Conservation (phyloP, 2,113 vertebrate species). For the Acrocephalus arundinaceus region DNA sequence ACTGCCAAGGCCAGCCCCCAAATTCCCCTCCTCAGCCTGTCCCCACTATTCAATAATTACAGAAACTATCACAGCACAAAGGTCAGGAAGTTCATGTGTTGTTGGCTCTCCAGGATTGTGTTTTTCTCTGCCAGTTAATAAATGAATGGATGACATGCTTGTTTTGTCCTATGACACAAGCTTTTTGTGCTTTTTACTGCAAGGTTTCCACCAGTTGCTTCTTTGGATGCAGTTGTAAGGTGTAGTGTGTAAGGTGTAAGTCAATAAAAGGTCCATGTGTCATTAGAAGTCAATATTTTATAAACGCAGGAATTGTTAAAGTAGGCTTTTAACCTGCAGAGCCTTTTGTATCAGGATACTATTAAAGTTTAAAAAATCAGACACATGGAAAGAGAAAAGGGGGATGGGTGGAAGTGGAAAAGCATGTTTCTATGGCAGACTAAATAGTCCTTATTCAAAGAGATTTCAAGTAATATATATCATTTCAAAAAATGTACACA, state of each 20-base stretch:
- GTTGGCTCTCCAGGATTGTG: not conserved
- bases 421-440: not conserved
- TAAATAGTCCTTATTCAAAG: not conserved
- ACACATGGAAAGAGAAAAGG: not conserved
- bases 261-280: not conserved
- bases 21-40: not conserved
- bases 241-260: not conserved
- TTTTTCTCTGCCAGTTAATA: not conserved
- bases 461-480: not conserved
- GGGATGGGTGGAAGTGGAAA: not conserved
- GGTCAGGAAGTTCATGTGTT: not conserved
- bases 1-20: constrained; percentile 49
- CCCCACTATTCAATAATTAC: not conserved
- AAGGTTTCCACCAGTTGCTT: not conserved
- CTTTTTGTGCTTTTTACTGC: not conserved
- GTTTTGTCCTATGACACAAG: not conserved
- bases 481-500: not conserved
- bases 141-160: not conserved
- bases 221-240: not conserved
- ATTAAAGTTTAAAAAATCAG: not conserved
- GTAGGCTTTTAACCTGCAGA: not conserved
- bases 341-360: not conserved
- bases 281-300: not conserved
- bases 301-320: not conserved
- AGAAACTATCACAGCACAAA: constrained; percentile 8